Evolutionary conservation across 2,888 invertebrate genomes (phyloP).

Genomic region (Drosophila bunnanda): DNA sequence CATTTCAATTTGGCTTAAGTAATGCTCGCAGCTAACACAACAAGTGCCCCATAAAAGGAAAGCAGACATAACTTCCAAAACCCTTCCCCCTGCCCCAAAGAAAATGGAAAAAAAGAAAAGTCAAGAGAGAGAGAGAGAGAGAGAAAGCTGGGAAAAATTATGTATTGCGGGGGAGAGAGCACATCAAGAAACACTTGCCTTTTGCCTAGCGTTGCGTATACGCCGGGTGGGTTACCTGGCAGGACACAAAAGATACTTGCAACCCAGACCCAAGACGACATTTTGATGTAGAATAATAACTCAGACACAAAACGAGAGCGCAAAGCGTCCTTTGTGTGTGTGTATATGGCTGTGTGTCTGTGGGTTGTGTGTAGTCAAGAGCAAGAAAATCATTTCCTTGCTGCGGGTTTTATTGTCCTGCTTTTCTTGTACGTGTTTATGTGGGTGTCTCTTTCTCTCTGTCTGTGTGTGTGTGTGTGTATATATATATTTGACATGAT

Average conservation of each 20-base stretch:
- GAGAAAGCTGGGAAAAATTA: conserved; percentile 60
- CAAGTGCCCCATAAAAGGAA: conserved; percentile 82
- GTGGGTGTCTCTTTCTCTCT: neutral
- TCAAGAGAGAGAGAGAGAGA: conserved; percentile 30
- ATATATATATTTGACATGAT: conserved; percentile 73
- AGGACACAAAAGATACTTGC: conserved; percentile 33
- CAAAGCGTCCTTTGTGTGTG: conserved; percentile 27
- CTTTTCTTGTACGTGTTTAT: conserved; percentile 47
- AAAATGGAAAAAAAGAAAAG: conserved; percentile 12
- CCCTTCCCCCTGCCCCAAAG: neutral
- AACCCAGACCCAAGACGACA: conserved; percentile 59
- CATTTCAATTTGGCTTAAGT: conserved; percentile 78
- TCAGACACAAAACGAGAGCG: conserved; percentile 43
- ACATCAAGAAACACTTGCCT: conserved; percentile 68
- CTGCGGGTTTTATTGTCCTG: conserved; percentile 62
- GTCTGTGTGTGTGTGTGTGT: conserved; percentile 11
- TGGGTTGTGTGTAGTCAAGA: conserved; percentile 55
- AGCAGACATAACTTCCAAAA: conserved; percentile 34
- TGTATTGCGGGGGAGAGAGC: conserved; percentile 50
- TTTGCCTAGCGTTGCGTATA: conserved; percentile 62
- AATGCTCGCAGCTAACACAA: conserved; percentile 73
- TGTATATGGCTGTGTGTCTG: conserved; percentile 9
- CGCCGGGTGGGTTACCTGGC: conserved; percentile 48
- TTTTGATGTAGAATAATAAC: conserved; percentile 71
- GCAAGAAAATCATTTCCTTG: conserved; percentile 76